Evolutionary conservation across 1,140 invertebrate genomes (phyloP).

Genomic region (Apis mellifera): Amel_HAv3.1 CM009932.2:14306501-14307000

Average conservation of each 20-base stretch:
- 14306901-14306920: background rate
- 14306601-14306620: too few species aligned
- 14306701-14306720: too few species aligned
- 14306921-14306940: background rate
- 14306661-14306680: too few species aligned
- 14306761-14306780: background rate
- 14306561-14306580: too few species aligned
- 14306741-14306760: too few species aligned
- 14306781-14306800: too few species aligned
- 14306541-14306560: conserved; percentile 27
- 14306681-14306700: too few species aligned
- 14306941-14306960: background rate
- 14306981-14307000: background rate
- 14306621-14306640: too few species aligned
- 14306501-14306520: conserved; percentile 41
- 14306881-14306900: background rate
- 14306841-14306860: conserved; percentile 21
- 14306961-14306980: background rate
- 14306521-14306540: conserved; percentile 53
- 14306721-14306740: too few species aligned
- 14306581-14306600: too few species aligned
- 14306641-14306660: too few species aligned
- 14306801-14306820: conserved; percentile 8
- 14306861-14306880: background rate
- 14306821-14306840: background rate